These are phyloP conservation scores for Galeopsomyia nigrocyanea DNA, from an alignment of 2,888 invertebrate genomes.

Conservation along the genomic window DNA sequence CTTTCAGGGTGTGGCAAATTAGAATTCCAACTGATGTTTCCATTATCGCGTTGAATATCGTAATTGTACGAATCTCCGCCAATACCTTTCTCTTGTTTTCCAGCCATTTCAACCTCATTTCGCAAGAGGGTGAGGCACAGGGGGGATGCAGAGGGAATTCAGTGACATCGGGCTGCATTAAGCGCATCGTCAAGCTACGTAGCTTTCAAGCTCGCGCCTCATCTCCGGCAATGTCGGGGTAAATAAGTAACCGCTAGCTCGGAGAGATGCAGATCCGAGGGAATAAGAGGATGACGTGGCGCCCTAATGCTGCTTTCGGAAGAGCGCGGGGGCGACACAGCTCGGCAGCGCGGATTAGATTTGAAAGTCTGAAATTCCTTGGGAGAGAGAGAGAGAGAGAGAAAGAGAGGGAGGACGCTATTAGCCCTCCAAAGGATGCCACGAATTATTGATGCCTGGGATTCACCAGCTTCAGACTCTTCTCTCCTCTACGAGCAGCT, in stretches of 20 bases:
- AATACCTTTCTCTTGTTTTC: no score
- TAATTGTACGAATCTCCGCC: no score
- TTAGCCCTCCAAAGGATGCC: constrained; percentile 15
- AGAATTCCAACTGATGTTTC: no score
- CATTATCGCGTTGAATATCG: no score
- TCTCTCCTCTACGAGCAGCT: background rate
- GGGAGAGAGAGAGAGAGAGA: no score
- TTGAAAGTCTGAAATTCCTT: constrained; percentile 40
- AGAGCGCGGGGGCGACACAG: background rate
- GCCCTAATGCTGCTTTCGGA: constrained; percentile 11
- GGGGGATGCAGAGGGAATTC: no score
- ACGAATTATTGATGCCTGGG: constrained; percentile 36
- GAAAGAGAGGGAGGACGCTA: constrained; percentile 9
- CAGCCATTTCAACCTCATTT: no score
- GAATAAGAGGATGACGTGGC: constrained; percentile 22
- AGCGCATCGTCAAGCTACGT: background rate
- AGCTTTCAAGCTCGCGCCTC: constrained; percentile 7
- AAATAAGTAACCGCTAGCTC: constrained; percentile 35
- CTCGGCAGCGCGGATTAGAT: constrained; percentile 14
- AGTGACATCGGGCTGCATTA: constrained; percentile 15
- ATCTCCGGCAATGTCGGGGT: constrained; percentile 5
- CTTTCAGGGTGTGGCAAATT: no score
- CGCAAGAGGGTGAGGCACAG: no score
- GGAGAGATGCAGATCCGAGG: constrained; percentile 9
- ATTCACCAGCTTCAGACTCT: background rate